Evolutionary conservation across 2,113 vertebrate species (phyloP), one percentile per base, ranked within the genome.

Genomic region (Mustela lutreola): DNA sequence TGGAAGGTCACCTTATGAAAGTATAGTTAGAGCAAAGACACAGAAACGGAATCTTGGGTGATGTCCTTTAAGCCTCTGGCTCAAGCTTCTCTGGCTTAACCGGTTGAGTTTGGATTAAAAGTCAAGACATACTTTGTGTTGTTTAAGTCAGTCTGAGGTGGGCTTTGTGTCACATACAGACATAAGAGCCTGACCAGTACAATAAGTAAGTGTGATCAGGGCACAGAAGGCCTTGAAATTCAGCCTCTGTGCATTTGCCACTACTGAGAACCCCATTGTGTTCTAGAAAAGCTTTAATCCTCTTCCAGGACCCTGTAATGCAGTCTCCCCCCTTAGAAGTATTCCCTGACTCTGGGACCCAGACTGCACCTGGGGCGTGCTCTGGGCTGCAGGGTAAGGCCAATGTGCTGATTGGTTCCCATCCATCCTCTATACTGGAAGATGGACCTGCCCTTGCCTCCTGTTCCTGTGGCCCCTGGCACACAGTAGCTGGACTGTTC

Each of bases 1-100:
- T 76, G 56, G 39, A 82, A 65, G 28, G 50, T 14, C 36, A 82
- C 65, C 50, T 94, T 26, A 21, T 31, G 28, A 87, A 89, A 15
- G 50, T 56, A 45, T 94, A 76, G 45, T 58, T 33, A 81, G 80
- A 94, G 42, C 50, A 84, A 90, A 83, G 83, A 86, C 36, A 15
- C 6, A 22, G 28, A 89, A 96, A 95, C 16, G 0, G 4, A 89
- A 58, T 65, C 39, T 24, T 33, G 93, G n/a, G 33, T 56, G n/a
- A 39, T 5, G 0, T 50, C 60, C 31, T 45, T 92, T 67, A n/a
- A 78, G 53, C 2, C 58, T 58, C 73, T 91, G 21, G 42, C 12
- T 75, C 1, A 4, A 65, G 36, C 22, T 84, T 91, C n/a, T 92
- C n/a, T 79, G 28, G 12, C 14, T 83, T 83, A 60, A n/a, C 7